Evolutionary conservation across 2,888 invertebrate genomes (phyloP), one percentile per base, ranked within the genome.

Genomic region (Drosophila villosipedis): DNA sequence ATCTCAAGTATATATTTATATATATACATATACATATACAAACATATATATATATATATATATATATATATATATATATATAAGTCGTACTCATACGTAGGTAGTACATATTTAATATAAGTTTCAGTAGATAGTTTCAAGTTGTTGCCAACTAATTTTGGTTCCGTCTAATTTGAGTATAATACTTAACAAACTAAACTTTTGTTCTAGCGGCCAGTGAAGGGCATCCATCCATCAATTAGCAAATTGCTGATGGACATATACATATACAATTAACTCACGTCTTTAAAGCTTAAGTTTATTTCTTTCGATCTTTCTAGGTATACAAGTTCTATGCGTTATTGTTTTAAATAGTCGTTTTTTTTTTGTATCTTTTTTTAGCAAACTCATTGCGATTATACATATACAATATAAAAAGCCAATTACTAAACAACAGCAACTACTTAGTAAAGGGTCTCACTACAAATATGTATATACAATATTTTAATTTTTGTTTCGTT

Each of bases 181-280:
- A n/a, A n/a, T 41, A 49, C 70, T 76, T 69, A 81, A 68, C 10
- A 49, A 64, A 70, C 70, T 79, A 80, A 53, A 53, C 49, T 71
- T 83, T 69, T 78, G 55, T 91, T 91, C 84, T 91, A 91, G 91
- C 91, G 89, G 91, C 91, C 91, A 85, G 82, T 89, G 91, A 91
- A 91, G 91, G 91, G 86, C 91, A 83, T 91, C 80, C 59, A 82
- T 91, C 79, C 57, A 73, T 75, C 71, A 77, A 69, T 78, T 73
- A 43, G 62, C 52, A 70, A 62, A 73, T 80, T 58, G 69, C 69
- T 49, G 65, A 70, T 62, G 57, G 62, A 70, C 47, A 47, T 47
- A 4, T 47, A 47, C 47, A 16, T 25, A 28, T 47, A 47, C 47
- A 47, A 25, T 47, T 64, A 53, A 69, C 75, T 73, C 68, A 75